These are phyloP conservation scores for Lontra canadensis DNA, from an alignment of 2,113 vertebrate species.

Conservation along the genomic window DNA sequence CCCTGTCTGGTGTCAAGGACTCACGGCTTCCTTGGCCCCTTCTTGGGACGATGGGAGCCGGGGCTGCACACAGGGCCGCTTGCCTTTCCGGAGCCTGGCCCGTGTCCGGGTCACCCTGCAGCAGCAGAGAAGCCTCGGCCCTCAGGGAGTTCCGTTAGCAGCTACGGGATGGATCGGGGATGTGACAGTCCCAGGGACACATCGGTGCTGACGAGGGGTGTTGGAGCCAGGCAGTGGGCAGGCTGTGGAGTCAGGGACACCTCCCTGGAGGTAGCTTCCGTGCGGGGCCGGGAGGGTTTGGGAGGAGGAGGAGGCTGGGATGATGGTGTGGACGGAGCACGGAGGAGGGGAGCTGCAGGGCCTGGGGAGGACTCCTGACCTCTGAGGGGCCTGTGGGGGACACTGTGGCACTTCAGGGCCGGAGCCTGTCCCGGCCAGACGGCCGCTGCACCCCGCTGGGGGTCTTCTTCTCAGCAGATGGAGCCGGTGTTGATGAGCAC, in stretches of 20 bases:
- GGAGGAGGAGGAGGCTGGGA: not conserved
- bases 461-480: not conserved
- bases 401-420: not conserved
- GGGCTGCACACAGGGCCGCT: not conserved
- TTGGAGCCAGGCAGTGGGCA: not conserved
- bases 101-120: not conserved
- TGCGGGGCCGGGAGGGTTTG: not conserved
- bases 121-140: not conserved
- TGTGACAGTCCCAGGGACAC: not conserved
- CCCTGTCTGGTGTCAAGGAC: not conserved
- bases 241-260: not conserved
- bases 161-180: not conserved
- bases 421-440: not conserved
- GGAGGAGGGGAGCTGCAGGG: not conserved
- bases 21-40: not conserved
- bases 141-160: not conserved
- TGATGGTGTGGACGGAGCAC: fast-evolving
- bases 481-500: not conserved
- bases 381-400: not conserved
- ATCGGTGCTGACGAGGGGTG: not conserved
- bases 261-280: not conserved
- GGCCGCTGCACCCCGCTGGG: fast-evolving
- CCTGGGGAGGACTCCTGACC: not conserved
- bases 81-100: fast-evolving
- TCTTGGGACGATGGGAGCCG: fast-evolving